Conservation (phyloP, 2,888 invertebrate genomes). For the Pollenia angustigena region DNA sequence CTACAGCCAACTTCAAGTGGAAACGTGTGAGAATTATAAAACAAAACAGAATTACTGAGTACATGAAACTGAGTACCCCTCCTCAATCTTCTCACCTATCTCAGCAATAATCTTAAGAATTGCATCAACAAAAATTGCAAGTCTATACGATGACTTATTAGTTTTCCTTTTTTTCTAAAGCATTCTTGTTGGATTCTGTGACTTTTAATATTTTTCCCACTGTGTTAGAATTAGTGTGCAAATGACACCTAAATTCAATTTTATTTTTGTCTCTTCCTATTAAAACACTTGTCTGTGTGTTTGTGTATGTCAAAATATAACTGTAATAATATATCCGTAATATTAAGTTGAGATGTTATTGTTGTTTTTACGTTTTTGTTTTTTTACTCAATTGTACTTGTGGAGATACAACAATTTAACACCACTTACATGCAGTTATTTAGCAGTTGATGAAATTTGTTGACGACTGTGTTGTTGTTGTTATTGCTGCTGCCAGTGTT, state of each 20-base stretch:
- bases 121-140: no score
- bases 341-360: background rate
- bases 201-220: background rate
- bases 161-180: no score
- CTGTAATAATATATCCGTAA: constrained; percentile 46
- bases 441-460: background rate
- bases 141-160: no score
- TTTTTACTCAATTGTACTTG: constrained; percentile 19
- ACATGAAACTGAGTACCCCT: no score
- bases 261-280: constrained; percentile 48
- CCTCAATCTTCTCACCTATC: no score
- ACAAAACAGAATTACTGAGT: no score
- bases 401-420: constrained; percentile 9
- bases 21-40: no score
- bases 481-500: background rate
- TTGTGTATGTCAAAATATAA: constrained; percentile 8
- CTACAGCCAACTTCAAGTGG: no score
- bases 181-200: no score
- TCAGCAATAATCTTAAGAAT: no score
- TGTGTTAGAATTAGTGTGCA: background rate
- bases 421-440: constrained; percentile 10
- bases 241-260: constrained; percentile 22
- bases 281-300: constrained; percentile 3
- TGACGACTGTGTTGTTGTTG: background rate
- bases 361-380: constrained; percentile 7